Base-by-base conservation (phyloP, 2,797 vertebrate genomes). In the Decapterus maruadsi region DNA sequence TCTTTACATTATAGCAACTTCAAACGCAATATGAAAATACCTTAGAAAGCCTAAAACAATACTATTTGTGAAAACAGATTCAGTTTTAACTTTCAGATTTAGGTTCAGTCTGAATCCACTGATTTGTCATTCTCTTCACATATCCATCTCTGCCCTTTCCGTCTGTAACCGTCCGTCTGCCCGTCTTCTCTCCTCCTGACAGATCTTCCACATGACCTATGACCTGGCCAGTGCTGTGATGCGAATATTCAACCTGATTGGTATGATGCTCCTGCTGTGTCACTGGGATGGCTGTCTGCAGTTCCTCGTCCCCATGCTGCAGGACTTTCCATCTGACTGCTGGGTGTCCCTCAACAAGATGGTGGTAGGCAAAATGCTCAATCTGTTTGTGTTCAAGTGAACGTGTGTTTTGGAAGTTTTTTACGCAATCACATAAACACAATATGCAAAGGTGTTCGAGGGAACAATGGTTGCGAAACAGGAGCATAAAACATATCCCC, bases 181-280 rank as follows among this genome's bases (percentile, higher is more conserved):
- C 63, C 16, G 1, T 86, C 75, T 87, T 57, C 2, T 80, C 62
- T 77, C 66, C 70, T 65, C 38, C 63, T 81, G 82, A 91, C 91
- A 98, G 97, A 98, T 99, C 85, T 99, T 98, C 94, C 97, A 98
- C 92, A 98, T 98, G 97, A 98, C 97, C 54, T 98, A 98, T 1
- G 97, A 99, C 94, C 94, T 99, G 91, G 97, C 97, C 67, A 99
- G 97, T 0, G 97, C 97, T 0, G 97, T 99, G 89, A 95, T 98
- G 97, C 94, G 97, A 73, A 99, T 98, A 87, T 90, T 98, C 90
- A 99, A 99, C 92, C 95, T 99, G 87, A 99, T 98, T 0, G 97
- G 95, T 16, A 99, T 99, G 97, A 99, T 99, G 97, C 92, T 99
- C 71, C 91, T 99, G 81, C 92, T 98, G 1, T 99, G 97, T 63